Base-by-base conservation (phyloP, 2,113 vertebrate species). In the Pomatostomus ruficeps region DNA sequence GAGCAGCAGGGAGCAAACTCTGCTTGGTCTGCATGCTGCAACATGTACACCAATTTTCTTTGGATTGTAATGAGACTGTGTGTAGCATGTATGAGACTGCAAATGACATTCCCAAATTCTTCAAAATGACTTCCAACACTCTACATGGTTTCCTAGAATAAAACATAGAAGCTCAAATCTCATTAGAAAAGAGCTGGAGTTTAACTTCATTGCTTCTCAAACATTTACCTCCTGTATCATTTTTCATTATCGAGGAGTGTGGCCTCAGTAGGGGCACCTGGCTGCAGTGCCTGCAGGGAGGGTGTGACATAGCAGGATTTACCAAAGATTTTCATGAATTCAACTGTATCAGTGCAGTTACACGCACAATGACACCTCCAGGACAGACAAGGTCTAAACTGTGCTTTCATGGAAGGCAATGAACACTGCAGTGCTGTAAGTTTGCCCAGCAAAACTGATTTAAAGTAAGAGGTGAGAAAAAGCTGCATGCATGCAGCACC, bases 251-350 rank as follows among this genome's bases (percentile, higher is more conserved):
- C 21, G n/a, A 61, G 20, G 36, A 58, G 18, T 0, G 5, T 13
- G 26, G 80, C 10, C n/a, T 43, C 0, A 0, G 10, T 3, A 17
- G 0, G 0, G 61, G 59, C 7, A 0, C 45, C 35, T 17, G 65
- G 48, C 81, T 23, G 51, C 20, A 5, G 17, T 5, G 46, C 55
- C 48, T 1, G 0, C 35, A 51, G 72, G 2, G 0, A 17, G 23
- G 55, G 18, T 14, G 48, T 18, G 57, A 67, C 48, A 14, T 0
- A 0, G 35, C 11, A 43, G 16, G 15, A 43, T 49, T 42, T n/a
- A 54, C 33, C 45, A 15, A 55, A 21, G 5, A 29, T 19, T 49
- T 67, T 36, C 74, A 48, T 40, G 52, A 61, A 40, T 6, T 18
- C 52, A 52, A 33, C 73, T 40, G 0, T 26, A 51, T 22, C 43